A percentile compares a stretch with the other conserved stretches of the same genome.
Evolutionary conservation across 1,140 invertebrate species (phyloP).

Genomic region (Cotesia glomerata): DNA sequence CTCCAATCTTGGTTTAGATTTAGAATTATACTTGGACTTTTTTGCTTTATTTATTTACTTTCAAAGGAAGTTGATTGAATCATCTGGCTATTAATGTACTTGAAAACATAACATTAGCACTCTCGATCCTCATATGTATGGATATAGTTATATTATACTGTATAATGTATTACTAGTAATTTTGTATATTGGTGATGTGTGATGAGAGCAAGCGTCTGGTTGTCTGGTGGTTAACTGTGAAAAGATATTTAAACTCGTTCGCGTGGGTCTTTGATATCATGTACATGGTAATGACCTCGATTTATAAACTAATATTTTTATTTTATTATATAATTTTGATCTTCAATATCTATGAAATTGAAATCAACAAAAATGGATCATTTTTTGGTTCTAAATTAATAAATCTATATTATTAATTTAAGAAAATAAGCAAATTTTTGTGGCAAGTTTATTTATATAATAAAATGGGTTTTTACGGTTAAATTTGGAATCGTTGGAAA

Average conservation of each 20-base stretch:
- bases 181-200: background rate
- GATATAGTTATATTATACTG: background rate
- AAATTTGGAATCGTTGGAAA: too few species aligned
- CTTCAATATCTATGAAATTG: too few species aligned
- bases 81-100: constrained; percentile 38
- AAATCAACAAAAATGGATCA: too few species aligned
- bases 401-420: too few species aligned
- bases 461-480: too few species aligned
- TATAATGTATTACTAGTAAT: constrained; percentile 24
- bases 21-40: background rate
- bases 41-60: background rate
- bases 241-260: constrained; percentile 1
- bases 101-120: too few species aligned
- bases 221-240: constrained; percentile 3
- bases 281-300: constrained; percentile 33
- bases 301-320: constrained; percentile 36
- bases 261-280: constrained; percentile 4
- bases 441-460: too few species aligned
- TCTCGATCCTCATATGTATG: too few species aligned
- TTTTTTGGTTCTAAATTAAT: too few species aligned
- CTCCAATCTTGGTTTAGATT: background rate
- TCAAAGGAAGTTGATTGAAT: constrained; percentile 38
- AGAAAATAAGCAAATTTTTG: too few species aligned
- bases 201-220: constrained; percentile 2
- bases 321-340: constrained; percentile 14